phyloP scores from a whole-genome alignment of 1,140 invertebrate genomes.

The Anadara kagoshimensis region DNA sequence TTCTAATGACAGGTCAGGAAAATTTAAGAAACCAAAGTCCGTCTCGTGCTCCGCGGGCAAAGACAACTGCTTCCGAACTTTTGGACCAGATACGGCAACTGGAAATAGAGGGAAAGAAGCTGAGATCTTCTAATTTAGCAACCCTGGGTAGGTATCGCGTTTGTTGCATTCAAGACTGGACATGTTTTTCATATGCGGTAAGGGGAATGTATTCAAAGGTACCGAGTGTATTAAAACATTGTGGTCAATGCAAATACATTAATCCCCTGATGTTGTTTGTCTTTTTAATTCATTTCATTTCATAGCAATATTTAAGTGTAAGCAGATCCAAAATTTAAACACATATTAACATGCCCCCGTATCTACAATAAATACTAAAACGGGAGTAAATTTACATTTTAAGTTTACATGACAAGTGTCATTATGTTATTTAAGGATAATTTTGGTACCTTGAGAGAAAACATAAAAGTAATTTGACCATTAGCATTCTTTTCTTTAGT shows the following conservation, averaged over 20 bases:
- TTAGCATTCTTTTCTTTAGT: too few relatives aligned
- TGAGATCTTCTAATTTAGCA: slow-evolving; percentile 48
- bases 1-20: not conserved
- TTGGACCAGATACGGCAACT: slow-evolving; percentile 58
- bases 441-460: too few relatives aligned
- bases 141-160: slow-evolving; percentile 41
- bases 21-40: not conserved
- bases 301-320: not conserved
- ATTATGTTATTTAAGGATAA: too few relatives aligned
- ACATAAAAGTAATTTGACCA: too few relatives aligned
- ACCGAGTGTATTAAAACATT: not conserved
- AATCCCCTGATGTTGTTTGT: slow-evolving; percentile 12
- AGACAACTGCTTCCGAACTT: slow-evolving; percentile 51
- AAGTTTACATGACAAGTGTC: too few relatives aligned
- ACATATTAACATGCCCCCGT: not conserved
- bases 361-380: not conserved
- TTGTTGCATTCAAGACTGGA: slow-evolving; percentile 39
- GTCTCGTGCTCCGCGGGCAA: slow-evolving; percentile 22
- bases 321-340: not conserved
- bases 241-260: slow-evolving; percentile 8
- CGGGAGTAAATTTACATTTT: not conserved
- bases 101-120: slow-evolving; percentile 64
- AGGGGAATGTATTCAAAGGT: not conserved
- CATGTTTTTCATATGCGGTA: slow-evolving; percentile 33
- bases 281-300: slow-evolving; percentile 4